These are phyloP conservation scores for Proteles cristata DNA, from an alignment of 2,113 vertebrate genomes.

Conservation along the genomic window DNA sequence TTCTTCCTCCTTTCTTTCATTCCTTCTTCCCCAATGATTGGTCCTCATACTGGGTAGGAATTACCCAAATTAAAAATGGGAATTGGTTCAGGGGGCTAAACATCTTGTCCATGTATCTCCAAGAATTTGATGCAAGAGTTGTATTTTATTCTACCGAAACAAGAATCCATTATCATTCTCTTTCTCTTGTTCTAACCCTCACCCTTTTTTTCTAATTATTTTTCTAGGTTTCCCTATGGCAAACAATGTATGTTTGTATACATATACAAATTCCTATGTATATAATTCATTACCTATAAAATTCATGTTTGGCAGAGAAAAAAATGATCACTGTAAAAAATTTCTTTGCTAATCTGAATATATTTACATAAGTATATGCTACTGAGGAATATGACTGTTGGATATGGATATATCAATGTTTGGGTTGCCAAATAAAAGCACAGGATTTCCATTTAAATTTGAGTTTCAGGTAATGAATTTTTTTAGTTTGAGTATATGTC, in stretches of 20 bases:
- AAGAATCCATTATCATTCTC: background rate
- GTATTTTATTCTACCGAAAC: background rate
- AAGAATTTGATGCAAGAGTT: background rate
- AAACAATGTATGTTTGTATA: background rate
- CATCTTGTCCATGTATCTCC: background rate
- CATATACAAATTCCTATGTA: too few species aligned
- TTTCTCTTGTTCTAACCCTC: background rate
- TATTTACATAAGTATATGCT: background rate
- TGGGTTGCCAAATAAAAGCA: background rate
- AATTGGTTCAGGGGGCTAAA: background rate
- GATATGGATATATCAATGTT: background rate
- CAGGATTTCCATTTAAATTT: background rate
- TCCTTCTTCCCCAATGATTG: background rate
- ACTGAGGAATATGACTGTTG: background rate
- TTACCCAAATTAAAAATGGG: background rate
- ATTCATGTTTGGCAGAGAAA: background rate
- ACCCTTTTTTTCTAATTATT: background rate
- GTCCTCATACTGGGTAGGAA: background rate
- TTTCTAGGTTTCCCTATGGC: background rate
- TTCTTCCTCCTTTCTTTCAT: background rate
- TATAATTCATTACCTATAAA: background rate
- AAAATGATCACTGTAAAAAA: background rate
- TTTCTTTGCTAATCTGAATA: conserved; percentile 11
- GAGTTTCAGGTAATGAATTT: background rate
- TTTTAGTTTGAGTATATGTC: background rate